Evolutionary conservation across 2,113 vertebrate genomes (phyloP).

Genomic region (Machaerirhynchus nigripectus): DNA sequence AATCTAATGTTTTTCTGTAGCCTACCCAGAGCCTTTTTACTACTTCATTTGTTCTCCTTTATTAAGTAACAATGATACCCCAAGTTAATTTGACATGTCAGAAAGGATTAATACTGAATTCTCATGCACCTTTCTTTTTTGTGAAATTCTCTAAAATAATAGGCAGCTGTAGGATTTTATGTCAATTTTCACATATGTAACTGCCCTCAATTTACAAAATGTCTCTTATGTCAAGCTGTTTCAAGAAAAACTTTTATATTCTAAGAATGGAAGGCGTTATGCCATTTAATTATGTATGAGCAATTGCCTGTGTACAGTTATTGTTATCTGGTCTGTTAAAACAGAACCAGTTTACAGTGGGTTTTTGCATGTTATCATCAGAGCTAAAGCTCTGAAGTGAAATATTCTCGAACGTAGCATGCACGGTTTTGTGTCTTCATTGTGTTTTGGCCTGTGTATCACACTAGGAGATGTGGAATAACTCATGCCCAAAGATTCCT

Average conservation of each 20-base stretch:
- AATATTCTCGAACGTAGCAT: background rate
- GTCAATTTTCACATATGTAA: background rate
- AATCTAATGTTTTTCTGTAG: background rate
- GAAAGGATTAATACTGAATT: background rate
- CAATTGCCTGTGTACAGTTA: background rate
- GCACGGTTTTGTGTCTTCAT: background rate
- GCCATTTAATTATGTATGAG: background rate
- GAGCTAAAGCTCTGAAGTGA: background rate
- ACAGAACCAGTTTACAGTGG: background rate
- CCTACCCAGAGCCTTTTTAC: background rate
- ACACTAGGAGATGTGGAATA: background rate
- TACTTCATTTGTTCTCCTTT: background rate
- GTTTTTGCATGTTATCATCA: background rate
- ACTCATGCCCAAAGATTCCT: background rate
- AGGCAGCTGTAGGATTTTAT: background rate
- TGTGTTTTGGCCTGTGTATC: background rate
- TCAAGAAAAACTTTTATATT: background rate
- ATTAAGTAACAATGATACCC: background rate
- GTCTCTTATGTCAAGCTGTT: background rate
- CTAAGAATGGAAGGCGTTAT: background rate
- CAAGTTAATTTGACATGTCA: background rate
- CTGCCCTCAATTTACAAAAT: background rate
- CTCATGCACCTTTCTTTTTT: background rate
- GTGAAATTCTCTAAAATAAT: background rate
- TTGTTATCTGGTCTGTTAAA: background rate